Evolutionary conservation across 1,140 invertebrate species (phyloP).

Genomic region (Drosophila neocordata): DNA sequence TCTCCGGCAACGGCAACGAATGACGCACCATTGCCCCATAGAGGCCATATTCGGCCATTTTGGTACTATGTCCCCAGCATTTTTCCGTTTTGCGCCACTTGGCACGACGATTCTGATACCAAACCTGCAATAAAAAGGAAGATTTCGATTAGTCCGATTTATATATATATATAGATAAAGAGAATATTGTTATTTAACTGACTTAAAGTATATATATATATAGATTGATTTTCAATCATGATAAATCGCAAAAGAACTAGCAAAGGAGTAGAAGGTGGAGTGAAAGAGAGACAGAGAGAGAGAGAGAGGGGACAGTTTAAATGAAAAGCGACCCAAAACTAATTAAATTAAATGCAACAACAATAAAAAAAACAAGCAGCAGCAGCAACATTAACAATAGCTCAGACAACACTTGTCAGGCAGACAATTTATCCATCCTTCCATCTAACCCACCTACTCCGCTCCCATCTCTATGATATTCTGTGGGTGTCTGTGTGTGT

Average conservation of each 20-base stretch:
- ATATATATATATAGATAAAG: too few relatives aligned
- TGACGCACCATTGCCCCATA: constrained; percentile 99
- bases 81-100: constrained; percentile 99
- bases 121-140: constrained; percentile 89
- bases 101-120: constrained; percentile 98
- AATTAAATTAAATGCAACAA: constrained; percentile 65
- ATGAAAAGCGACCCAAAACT: constrained; percentile 59
- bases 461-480: not conserved
- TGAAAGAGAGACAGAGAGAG: not conserved
- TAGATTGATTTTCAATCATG: too few relatives aligned
- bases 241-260: not conserved
- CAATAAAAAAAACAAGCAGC: not conserved
- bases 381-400: constrained; percentile 12
- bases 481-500: too few relatives aligned
- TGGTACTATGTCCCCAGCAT: constrained; percentile 99
- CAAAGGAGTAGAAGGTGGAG: not conserved
- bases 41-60: constrained; percentile 99
- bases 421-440: constrained; percentile 9
- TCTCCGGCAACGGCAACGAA: constrained; percentile 97
- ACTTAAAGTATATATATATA: too few relatives aligned
- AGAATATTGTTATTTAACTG: too few relatives aligned
- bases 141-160: not conserved
- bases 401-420: constrained; percentile 60
- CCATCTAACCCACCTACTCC: not conserved
- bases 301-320: not conserved